A percentile compares a stretch with the other conserved stretches of the same genome.
Conservation (phyloP, 1,140 invertebrate genomes). For the Potamilus streckersoni region DNA sequence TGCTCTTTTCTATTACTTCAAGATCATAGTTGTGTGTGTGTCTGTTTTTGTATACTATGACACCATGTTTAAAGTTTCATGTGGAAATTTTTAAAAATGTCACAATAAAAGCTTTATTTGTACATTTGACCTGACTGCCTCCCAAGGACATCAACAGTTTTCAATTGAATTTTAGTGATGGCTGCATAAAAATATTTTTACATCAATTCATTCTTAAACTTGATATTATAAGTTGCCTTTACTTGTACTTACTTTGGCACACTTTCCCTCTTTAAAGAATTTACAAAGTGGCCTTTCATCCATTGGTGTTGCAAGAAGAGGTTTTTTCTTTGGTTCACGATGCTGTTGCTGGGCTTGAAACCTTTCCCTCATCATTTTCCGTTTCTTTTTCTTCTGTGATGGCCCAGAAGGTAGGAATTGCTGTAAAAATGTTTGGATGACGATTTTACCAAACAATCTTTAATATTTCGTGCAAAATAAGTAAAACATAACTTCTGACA, state of each 20-base stretch:
- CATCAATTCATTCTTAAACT: neutral
- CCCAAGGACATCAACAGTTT: neutral
- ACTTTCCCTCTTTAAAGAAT: constrained; percentile 90
- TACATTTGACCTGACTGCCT: no score
- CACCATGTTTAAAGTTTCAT: no score
- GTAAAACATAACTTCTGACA: no score
- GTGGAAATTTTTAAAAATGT: no score
- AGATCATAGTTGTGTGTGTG: no score
- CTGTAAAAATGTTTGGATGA: no score
- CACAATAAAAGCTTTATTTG: no score
- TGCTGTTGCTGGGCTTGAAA: constrained; percentile 3
- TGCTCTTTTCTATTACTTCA: no score
- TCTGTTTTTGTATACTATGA: no score
- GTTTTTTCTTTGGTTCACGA: constrained; percentile 45
- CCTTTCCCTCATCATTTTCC: constrained; percentile 4
- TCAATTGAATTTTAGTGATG: no score
- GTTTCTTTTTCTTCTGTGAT: constrained; percentile 17
- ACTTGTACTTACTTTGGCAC: constrained; percentile 74
- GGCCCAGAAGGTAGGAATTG: constrained; percentile 6
- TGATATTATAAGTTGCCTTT: neutral
- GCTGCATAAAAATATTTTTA: neutral
- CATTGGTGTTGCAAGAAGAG: constrained; percentile 53
- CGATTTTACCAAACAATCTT: no score
- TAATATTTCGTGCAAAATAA: no score
- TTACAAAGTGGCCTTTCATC: constrained; percentile 72